Evolutionary conservation across 2,797 vertebrate species (phyloP), one percentile per base, ranked within the genome.

Genomic region (Mycteria americana): DNA sequence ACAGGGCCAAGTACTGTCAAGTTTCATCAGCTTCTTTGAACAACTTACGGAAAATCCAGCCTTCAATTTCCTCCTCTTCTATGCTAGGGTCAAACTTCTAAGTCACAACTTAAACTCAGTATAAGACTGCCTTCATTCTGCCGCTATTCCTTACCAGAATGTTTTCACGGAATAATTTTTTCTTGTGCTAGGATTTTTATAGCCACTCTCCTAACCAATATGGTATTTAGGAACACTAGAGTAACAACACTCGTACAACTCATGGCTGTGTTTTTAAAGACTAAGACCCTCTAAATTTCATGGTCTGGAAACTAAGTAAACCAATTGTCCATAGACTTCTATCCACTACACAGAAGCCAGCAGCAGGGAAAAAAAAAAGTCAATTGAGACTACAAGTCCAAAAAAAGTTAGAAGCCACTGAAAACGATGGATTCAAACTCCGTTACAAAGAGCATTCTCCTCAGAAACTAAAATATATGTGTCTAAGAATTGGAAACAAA

Each of bases 301-400:
- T 11, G 2, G 10, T 56, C 50, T 63, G 24, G 33, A 70, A 78
- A 69, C 6, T 57, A 88, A 46, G 33, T 68, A 88, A 88, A 83
- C 5, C 27, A 79, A 13, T 2, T 57, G 33, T 31, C 18, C 30
- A 23, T 18, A 54, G 43, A 46, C 18, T 46, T 63, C n/a, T 25
- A 33, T 12, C 11, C 28, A 69, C n/a, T 30, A 78, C 4, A 33
- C 3, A 59, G 33, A 63, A 74, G n/a, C 3, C 37, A 88, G 14
- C 15, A 43, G 18, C 17, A 11, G 24, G 12, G 0, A 3, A 14
- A 27, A 6, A 1, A 23, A 10, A 5, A 39, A 12, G 18, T 41
- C 37, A 67, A 4, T 10, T 50, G 27, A 92, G 31, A 63, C 28
- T 23, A 12, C 10, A 72, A 17, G 12, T 24, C 17, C 35, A 25